Percentiles rank a stretch among this genome's conserved stretches.
Evolutionary conservation across 2,888 invertebrate species (phyloP).

Genomic region (Drosophila sordidapex): DNA sequence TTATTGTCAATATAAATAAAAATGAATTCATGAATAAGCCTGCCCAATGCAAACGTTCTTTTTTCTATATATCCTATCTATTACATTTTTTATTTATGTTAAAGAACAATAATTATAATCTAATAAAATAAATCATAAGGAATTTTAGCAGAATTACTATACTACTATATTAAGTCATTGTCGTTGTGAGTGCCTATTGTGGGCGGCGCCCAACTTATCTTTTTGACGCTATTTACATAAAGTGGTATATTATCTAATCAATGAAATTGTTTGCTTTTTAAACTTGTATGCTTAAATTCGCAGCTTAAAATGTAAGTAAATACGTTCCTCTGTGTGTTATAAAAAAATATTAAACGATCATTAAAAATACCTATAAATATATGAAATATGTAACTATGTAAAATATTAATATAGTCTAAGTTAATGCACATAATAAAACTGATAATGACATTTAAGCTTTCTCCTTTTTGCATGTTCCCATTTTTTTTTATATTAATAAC

Average conservation of each 20-base stretch:
- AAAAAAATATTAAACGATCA: background rate
- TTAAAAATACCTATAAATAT: background rate
- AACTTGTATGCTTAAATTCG: slow-evolving; percentile 40
- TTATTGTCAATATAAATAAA: background rate
- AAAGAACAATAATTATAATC: background rate
- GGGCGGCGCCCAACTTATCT: slow-evolving; percentile 22
- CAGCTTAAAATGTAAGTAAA: slow-evolving; percentile 13
- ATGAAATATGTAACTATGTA: background rate
- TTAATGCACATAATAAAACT: background rate
- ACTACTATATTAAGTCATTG: slow-evolving; percentile 15
- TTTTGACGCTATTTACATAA: slow-evolving; percentile 49
- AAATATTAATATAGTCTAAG: background rate
- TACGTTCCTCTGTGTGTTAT: slow-evolving; percentile 2
- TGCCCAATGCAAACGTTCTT: background rate
- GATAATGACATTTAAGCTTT: background rate
- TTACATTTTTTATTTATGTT: background rate
- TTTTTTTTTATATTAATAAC: background rate
- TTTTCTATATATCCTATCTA: background rate
- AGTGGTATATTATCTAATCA: slow-evolving; percentile 59
- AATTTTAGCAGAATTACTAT: background rate
- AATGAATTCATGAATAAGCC: background rate
- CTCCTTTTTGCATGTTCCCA: background rate
- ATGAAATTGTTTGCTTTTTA: slow-evolving; percentile 34
- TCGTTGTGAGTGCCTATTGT: slow-evolving; percentile 12
- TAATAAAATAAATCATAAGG: background rate